These are phyloP conservation scores for Steromphala cineraria DNA, from an alignment of 2,888 invertebrate species.

Conservation along the genomic window DNA sequence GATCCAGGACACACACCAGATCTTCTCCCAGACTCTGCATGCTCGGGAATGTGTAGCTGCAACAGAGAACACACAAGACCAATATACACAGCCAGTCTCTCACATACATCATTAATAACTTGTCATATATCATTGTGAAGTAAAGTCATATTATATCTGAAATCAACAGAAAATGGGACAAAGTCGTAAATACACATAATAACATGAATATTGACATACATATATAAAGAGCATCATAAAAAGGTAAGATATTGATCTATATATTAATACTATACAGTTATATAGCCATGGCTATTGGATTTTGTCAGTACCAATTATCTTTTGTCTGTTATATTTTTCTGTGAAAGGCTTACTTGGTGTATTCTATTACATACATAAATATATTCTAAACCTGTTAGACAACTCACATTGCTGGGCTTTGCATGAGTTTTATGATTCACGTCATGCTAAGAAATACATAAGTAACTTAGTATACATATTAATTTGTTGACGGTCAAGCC, in stretches of 20 bases:
- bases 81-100: background rate
- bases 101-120: no score
- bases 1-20: conserved; percentile 86
- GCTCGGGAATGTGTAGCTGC: conserved; percentile 87
- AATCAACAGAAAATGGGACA: background rate
- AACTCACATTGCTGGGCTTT: no score
- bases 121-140: background rate
- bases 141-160: background rate
- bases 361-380: no score
- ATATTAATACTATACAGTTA: background rate
- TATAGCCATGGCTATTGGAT: background rate
- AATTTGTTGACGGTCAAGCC: no score
- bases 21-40: conserved; percentile 89
- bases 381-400: no score
- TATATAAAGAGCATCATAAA: background rate
- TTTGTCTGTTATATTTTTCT: no score
- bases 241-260: background rate
- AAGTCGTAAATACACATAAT: background rate
- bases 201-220: background rate
- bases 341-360: no score
- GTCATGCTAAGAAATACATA: no score
- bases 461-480: no score
- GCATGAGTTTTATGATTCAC: no score
- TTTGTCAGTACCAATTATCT: no score
- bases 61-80: conserved; percentile 36